phyloP scores from a whole-genome alignment of 2,797 vertebrate genomes.

The Tragopan temminckii region DNA sequence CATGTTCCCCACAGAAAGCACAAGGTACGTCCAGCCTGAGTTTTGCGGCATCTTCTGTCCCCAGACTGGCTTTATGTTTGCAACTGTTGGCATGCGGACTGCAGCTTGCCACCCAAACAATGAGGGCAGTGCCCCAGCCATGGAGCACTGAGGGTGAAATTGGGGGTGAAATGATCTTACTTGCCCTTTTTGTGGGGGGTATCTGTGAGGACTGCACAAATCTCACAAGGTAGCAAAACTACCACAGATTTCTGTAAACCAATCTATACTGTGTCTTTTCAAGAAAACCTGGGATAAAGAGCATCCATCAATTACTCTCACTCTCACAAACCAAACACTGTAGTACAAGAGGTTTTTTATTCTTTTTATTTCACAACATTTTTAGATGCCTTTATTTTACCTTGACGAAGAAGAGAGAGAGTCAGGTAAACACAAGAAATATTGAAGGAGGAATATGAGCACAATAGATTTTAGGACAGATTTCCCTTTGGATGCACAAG shows the following conservation, averaged over 20 bases:
- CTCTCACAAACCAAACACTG: neutral
- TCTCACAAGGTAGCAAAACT: neutral
- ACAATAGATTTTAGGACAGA: conserved; percentile 51
- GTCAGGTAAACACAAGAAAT: neutral
- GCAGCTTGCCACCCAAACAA: neutral
- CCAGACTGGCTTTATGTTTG: neutral
- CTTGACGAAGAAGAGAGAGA: neutral
- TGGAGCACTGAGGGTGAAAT: neutral
- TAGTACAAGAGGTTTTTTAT: neutral
- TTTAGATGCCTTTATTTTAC: neutral
- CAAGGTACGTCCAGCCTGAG: neutral
- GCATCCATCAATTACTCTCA: neutral
- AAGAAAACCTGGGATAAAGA: neutral
- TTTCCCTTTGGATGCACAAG: conserved; percentile 56
- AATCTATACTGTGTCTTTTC: neutral
- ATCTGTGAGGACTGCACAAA: neutral
- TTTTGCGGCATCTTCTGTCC: rapidly evolving
- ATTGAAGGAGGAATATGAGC: neutral
- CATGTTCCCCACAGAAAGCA: rapidly evolving
- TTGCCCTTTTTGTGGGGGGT: neutral
- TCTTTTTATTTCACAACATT: neutral
- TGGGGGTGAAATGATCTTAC: neutral
- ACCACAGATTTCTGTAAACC: neutral
- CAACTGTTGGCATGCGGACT: neutral
- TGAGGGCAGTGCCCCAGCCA: neutral